phyloP scores from a whole-genome alignment of 2,888 invertebrate genomes.

The Pimpla rufipes region DNA sequence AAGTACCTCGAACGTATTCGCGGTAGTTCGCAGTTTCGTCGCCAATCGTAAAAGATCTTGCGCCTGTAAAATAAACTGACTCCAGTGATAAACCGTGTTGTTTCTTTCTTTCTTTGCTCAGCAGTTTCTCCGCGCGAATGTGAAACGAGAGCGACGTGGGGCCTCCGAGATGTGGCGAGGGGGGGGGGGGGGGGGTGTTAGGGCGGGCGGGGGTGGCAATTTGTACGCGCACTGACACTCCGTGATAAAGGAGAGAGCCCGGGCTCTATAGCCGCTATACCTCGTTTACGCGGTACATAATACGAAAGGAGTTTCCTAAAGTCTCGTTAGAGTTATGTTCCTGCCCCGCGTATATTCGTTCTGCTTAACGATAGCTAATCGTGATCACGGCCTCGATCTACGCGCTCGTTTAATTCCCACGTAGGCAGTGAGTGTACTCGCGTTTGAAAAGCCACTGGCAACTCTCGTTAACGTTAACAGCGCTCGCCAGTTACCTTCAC shows the following conservation, averaged over 20 bases:
- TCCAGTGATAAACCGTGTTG: conserved; percentile 47
- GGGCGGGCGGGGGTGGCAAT: conserved; percentile 48
- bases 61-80: conserved; percentile 20
- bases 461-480: conserved; percentile 66
- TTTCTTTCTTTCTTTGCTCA: conserved; percentile 42
- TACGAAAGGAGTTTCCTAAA: conserved; percentile 60
- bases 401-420: conserved; percentile 56
- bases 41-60: conserved; percentile 46
- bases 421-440: conserved; percentile 21
- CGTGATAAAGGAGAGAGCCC: conserved; percentile 59
- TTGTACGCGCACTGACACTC: conserved; percentile 62
- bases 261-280: conserved; percentile 32
- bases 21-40: conserved; percentile 16
- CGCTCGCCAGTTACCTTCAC: conserved; percentile 24
- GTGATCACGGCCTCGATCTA: conserved; percentile 62
- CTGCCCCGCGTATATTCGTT: conserved; percentile 59
- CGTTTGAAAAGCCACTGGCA: conserved; percentile 59
- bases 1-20: conserved; percentile 14
- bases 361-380: conserved; percentile 67
- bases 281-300: conserved; percentile 22
- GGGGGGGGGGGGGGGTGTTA: background rate
- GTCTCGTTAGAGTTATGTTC: conserved; percentile 63
- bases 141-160: conserved; percentile 37
- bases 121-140: conserved; percentile 50
- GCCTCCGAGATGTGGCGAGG: background rate